phyloP scores from a whole-genome alignment of 2,113 vertebrate species.

The Oncorhynchus mykiss region DNA sequence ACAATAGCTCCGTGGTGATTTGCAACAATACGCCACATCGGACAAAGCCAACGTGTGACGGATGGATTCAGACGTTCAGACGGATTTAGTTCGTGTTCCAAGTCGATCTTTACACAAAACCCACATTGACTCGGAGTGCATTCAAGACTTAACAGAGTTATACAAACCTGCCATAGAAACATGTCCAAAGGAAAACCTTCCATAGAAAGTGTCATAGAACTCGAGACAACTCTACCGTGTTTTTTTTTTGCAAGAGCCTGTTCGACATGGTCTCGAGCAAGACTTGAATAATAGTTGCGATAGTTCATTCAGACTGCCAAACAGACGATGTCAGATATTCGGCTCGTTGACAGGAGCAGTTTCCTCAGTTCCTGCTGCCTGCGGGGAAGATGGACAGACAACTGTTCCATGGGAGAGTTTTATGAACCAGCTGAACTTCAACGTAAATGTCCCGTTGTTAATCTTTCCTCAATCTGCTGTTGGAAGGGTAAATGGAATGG shows the following conservation, averaged over 20 bases:
- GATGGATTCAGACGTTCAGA: neutral
- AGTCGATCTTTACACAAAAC: neutral
- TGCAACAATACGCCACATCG: neutral
- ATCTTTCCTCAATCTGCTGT: constrained; percentile 16
- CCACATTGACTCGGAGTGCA: neutral
- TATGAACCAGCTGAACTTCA: neutral
- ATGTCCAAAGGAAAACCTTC: neutral
- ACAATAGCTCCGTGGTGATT: neutral
- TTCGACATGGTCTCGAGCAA: neutral
- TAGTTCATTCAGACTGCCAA: neutral
- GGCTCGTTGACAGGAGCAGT: neutral
- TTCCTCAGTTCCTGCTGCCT: neutral
- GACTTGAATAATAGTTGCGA: neutral
- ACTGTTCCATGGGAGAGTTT: neutral
- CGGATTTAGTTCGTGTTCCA: neutral
- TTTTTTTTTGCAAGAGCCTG: neutral
- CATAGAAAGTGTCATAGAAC: neutral
- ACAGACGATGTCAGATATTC: neutral
- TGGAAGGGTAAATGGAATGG: constrained; percentile 2
- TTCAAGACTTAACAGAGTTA: no score
- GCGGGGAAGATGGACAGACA: neutral
- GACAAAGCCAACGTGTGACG: neutral
- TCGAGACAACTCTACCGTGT: neutral
- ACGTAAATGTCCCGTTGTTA: constrained; percentile 5
- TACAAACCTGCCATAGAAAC: no score